A percentile compares a stretch with the other conserved stretches of the same genome.
phyloP scores from a whole-genome alignment of 1,140 invertebrate genomes.

The Melipona quadrifasciata region DNA sequence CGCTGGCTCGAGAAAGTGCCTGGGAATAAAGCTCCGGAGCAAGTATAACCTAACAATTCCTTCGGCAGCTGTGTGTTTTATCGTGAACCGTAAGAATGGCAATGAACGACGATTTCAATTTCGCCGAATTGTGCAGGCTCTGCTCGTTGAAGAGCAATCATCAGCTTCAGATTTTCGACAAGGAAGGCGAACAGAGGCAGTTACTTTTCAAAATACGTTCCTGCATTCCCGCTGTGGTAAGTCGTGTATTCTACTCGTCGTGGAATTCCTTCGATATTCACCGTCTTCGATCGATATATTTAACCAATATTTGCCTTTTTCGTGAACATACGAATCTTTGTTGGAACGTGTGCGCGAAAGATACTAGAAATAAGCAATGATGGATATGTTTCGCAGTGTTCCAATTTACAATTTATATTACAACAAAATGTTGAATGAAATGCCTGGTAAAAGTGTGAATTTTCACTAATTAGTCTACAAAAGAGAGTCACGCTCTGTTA shows the following conservation, averaged over 20 bases:
- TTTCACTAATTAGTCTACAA: background rate
- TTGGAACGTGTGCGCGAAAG: background rate
- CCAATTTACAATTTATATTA: background rate
- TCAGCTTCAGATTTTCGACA: slow-evolving; percentile 86
- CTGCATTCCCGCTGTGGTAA: slow-evolving; percentile 85
- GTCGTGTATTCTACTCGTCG: slow-evolving; percentile 60
- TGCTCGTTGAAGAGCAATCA: slow-evolving; percentile 86
- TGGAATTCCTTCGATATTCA: background rate
- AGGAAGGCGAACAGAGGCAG: slow-evolving; percentile 86
- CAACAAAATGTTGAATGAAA: background rate
- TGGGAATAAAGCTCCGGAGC: background rate
- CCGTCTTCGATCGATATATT: background rate
- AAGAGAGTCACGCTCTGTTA: background rate
- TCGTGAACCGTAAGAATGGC: slow-evolving; percentile 79
- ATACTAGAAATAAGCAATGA: background rate
- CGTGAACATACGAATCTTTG: background rate
- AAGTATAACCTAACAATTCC: slow-evolving; percentile 62
- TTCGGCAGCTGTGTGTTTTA: slow-evolving; percentile 49
- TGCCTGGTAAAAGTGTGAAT: background rate
- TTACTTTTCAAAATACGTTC: slow-evolving; percentile 86
- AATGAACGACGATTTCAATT: slow-evolving; percentile 86
- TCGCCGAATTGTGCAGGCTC: slow-evolving; percentile 86
- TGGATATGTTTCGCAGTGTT: background rate
- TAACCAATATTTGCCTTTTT: background rate
- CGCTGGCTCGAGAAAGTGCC: background rate